Evolutionary conservation across 1,140 invertebrate species (phyloP), one percentile per base, ranked within the genome.

Genomic region (Diachasmimorpha longicaudata): DNA sequence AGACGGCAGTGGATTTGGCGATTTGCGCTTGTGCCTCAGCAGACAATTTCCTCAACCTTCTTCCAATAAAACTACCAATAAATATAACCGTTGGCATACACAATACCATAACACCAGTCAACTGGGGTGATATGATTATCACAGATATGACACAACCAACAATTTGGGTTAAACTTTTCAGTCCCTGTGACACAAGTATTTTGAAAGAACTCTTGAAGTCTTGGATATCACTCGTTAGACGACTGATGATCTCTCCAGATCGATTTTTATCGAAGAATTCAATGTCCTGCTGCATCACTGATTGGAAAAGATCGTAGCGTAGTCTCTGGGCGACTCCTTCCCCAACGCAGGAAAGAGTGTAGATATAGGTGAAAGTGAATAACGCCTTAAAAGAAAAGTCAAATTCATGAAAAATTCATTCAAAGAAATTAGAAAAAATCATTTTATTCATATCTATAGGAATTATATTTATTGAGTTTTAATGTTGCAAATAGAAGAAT

Each of bases 191-290:
- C 74, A 99, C 93, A 63, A 93, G 94, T 78, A 95, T 92, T 87
- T 99, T 99, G 84, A 99, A 99, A 4, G 95, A 95, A 81, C 96
- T 97, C 89, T 99, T 99, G 83, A 99, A 99, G 82, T 99, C 97
- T 88, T 99, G 97, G 19, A 99, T 94, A 91, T 99, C 97, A 78
- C 93, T 92, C 25, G 96, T 98, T 72, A 99, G 87, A 83, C 95
- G 93, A 87, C 96, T 97, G 39, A 97, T 92, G 63, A 99, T 90
- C 89, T 98, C 97, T 13, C 97, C 97, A 14, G 96, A 97, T 83
- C 95, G 93, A 83, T 97, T 94, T 80, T 91, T 90, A 87, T 99
- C 97, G 90, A 97, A 99, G 87, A 98, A 99, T 25, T 92, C 89
- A 81, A 98, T 94, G 82, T 98, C 96, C 88, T 98, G 96, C 78